A percentile compares a stretch with the other conserved stretches of the same genome.
These are phyloP conservation scores for Caenorhabditis angaria DNA, from an alignment of 2,888 invertebrate species.

Conservation along the genomic window DNA sequence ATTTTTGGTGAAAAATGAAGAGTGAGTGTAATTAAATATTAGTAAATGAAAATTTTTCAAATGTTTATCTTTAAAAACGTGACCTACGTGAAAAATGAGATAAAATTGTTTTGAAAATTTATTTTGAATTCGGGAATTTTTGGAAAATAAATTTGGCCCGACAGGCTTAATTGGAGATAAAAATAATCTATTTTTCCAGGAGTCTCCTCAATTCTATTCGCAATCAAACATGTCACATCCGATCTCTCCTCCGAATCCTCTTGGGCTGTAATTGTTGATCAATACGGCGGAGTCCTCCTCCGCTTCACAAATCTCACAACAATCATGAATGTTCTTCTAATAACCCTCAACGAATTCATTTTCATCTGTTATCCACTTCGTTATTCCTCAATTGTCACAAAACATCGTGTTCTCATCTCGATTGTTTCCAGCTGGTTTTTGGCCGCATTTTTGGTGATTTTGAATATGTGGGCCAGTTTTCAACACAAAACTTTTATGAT, in stretches of 20 bases:
- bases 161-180: not conserved
- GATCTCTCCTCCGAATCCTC: constrained; percentile 40
- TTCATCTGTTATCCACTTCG: constrained; percentile 61
- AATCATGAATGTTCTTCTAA: constrained; percentile 62
- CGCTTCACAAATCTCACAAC: constrained; percentile 59
- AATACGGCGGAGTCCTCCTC: constrained; percentile 48
- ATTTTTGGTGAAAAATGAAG: no score
- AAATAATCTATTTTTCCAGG: constrained; percentile 17
- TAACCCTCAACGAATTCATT: constrained; percentile 64
- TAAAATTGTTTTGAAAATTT: no score
- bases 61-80: no score
- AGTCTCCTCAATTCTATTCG: constrained; percentile 49
- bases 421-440: constrained; percentile 44
- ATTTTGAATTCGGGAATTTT: no score
- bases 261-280: constrained; percentile 52
- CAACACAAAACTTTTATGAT: constrained; percentile 46
- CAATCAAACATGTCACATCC: constrained; percentile 54
- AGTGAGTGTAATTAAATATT: no score
- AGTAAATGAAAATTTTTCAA: no score
- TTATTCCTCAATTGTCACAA: constrained; percentile 54
- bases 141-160: no score
- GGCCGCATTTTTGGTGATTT: constrained; percentile 42
- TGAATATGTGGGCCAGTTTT: constrained; percentile 45
- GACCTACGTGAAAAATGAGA: no score
- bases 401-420: constrained; percentile 40